Base-by-base conservation (phyloP, 2,888 invertebrate genomes). In the Himalopsyche kuldschensis region DNA sequence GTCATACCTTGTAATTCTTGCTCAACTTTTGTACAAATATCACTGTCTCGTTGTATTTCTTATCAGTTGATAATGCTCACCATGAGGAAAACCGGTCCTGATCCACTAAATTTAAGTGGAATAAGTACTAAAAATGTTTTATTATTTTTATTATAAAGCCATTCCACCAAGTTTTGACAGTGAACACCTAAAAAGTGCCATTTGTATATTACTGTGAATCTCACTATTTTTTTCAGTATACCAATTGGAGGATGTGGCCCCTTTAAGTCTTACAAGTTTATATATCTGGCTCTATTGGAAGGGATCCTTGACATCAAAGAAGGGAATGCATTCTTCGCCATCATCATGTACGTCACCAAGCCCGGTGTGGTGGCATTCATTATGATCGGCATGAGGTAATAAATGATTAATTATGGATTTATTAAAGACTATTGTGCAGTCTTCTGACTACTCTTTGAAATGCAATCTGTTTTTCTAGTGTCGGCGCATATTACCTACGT, bases 281-380 rank as follows among this genome's bases (percentile, higher is more conserved):
- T 94, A 87, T 94, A 93, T 89, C 90, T 92, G 85, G 92, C 94
- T 83, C 88, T 95, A 75, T 90, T 93, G 10, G 91, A 92, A 78
- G 93, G 92, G 1, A 91, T 94, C 79, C 89, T 94, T 32, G 88
- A 90, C 10, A 88, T 95, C 78, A 89, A 91, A 27, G 87, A 90
- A 30, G 91, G 91, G 10, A 90, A 89, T 76, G 83, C 87, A 0
- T 89, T 93, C 82, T 91, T 92, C 88, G 87, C 88, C 2, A 88
- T 91, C 27, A 87, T 94, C 4, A 88, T 89, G 35, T 92, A 92
- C 87, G 85, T 93, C 8, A 90, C 92, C 0, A 92, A 93, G 84
- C 95, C 95, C 4, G 94, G 94, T 0, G 92, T 93, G 69, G 91
- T 95, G 75, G 93, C 92, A 55, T 92, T 93, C 83, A 88, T 94